Evolutionary conservation across 2,888 invertebrate genomes (phyloP), one percentile per base, ranked within the genome.

Genomic region (Epinotia bilunana): DNA sequence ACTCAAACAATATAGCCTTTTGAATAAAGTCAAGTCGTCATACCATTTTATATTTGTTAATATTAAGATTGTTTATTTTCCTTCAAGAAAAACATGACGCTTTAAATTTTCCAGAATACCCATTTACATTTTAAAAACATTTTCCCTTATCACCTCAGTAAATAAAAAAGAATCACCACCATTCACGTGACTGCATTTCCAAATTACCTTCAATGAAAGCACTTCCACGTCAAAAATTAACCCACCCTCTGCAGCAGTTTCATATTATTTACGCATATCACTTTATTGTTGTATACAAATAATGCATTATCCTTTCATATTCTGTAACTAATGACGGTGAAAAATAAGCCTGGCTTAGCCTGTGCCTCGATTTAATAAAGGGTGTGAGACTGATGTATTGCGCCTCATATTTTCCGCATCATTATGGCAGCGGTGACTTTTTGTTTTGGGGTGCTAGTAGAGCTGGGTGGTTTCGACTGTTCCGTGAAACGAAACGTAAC

Each of bases 271-370:
- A 80, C 83, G 78, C 80, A 80, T 81, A 80, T 78, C 80, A 83
- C 72, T 72, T 67, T 65, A 75, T 73, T 73, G 64, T 74, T 70
- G 70, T 71, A 61, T 83, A 81, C 81, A 80, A 81, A 82, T 79
- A 84, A 86, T 83, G 85, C 86, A 84, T 87, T 86, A 87, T 86
- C 85, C 83, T 84, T 84, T 87, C 83, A 85, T 79, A 76, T 83
- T 83, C 77, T 83, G 83, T 76, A 79, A 80, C 81, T 88, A 88
- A 89, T 88, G 88, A 88, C 84, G 86, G 83, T 88, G 88, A 88
- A 88, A 88, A 88, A 88, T 88, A 88, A 86, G 84, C 84, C 79
- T 77, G 82, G 84, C 85, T 87, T 83, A 84, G 79, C 78, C 73
- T 53, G n/a, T 76, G 82, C 79, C 81, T 76, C 77, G 78, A 78